Percentiles rank a stretch among this genome's conserved stretches.
Conservation (phyloP, 2,888 invertebrate species). For the Ryuthela nishihirai region DNA sequence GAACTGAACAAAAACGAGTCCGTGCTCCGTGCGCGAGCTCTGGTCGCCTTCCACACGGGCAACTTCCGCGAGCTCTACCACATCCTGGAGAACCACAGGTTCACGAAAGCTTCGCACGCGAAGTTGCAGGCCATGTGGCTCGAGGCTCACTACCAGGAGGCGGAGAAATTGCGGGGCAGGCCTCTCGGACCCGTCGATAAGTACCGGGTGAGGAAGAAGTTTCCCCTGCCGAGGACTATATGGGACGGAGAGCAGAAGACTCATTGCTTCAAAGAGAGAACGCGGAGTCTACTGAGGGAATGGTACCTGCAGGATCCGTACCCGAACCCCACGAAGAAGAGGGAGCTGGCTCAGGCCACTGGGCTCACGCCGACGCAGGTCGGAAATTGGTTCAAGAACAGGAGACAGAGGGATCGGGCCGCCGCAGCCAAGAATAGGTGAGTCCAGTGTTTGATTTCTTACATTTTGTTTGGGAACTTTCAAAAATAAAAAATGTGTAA, state of each 20-base stretch:
- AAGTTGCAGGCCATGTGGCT: slow-evolving; percentile 88
- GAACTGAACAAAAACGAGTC: slow-evolving; percentile 81
- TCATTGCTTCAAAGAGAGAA: slow-evolving; percentile 91
- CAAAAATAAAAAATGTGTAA: too few relatives aligned
- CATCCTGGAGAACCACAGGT: slow-evolving; percentile 83
- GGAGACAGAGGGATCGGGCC: slow-evolving; percentile 79
- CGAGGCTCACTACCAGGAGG: slow-evolving; percentile 90
- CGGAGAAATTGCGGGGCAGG: slow-evolving; percentile 80
- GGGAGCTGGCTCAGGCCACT: slow-evolving; percentile 84
- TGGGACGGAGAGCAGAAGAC: slow-evolving; percentile 97
- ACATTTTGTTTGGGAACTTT: too few relatives aligned
- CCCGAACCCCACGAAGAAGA: slow-evolving; percentile 88
- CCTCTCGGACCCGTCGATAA: slow-evolving; percentile 93
- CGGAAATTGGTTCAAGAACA: slow-evolving; percentile 90
- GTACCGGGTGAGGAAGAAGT: slow-evolving; percentile 89
- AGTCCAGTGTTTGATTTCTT: too few relatives aligned
- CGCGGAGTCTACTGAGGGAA: slow-evolving; percentile 87
- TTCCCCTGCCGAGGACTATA: slow-evolving; percentile 83
- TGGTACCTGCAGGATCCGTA: slow-evolving; percentile 99
- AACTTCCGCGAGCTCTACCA: slow-evolving; percentile 84
- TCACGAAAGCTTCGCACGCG: slow-evolving; percentile 81
- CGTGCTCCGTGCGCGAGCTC: slow-evolving; percentile 77
- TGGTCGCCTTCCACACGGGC: slow-evolving; percentile 86
- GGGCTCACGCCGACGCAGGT: slow-evolving; percentile 90
- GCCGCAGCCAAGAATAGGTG: slow-evolving; percentile 96